Percentiles rank a stretch among this genome's conserved stretches.
Evolutionary conservation across 2,797 vertebrate species (phyloP).

Genomic region (Lacerta bilineata): DNA sequence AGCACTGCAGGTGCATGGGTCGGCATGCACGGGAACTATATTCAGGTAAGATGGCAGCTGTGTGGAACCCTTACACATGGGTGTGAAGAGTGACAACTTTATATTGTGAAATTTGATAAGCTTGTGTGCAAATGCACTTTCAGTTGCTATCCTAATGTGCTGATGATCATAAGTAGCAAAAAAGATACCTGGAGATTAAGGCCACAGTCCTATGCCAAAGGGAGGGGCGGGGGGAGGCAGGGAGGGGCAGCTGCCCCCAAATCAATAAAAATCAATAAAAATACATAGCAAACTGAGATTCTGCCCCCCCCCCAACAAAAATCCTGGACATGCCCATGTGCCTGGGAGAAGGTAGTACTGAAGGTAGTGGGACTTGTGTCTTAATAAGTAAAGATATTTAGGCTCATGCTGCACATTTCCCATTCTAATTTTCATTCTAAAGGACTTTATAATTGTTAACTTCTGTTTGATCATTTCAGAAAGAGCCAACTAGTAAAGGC

Average conservation of each 20-base stretch:
- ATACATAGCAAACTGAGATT: too few relatives aligned
- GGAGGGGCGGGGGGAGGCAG: too few relatives aligned
- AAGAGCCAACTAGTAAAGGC: slow-evolving; percentile 27
- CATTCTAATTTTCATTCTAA: slow-evolving; percentile 12
- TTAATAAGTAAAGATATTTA: slow-evolving; percentile 4
- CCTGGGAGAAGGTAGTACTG: not conserved
- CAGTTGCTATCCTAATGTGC: not conserved
- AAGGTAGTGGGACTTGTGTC: not conserved
- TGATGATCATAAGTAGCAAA: not conserved
- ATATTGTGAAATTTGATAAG: not conserved
- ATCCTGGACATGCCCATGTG: too few relatives aligned
- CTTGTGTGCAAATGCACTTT: not conserved
- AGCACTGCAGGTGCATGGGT: not conserved
- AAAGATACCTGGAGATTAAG: not conserved
- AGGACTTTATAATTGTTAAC: slow-evolving; percentile 25
- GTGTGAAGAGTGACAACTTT: not conserved
- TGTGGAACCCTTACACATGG: not conserved
- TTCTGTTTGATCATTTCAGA: slow-evolving; percentile 10
- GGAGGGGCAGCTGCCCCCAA: too few relatives aligned
- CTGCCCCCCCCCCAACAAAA: too few relatives aligned
- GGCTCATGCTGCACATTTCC: not conserved
- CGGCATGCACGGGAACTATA: not conserved
- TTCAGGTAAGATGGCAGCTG: not conserved
- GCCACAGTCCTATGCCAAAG: too few relatives aligned
- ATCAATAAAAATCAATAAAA: too few relatives aligned